Percentiles rank a stretch among this genome's conserved stretches.
Conservation (phyloP, 2,113 vertebrate species). For the Psilopsiagon aymara region DNA sequence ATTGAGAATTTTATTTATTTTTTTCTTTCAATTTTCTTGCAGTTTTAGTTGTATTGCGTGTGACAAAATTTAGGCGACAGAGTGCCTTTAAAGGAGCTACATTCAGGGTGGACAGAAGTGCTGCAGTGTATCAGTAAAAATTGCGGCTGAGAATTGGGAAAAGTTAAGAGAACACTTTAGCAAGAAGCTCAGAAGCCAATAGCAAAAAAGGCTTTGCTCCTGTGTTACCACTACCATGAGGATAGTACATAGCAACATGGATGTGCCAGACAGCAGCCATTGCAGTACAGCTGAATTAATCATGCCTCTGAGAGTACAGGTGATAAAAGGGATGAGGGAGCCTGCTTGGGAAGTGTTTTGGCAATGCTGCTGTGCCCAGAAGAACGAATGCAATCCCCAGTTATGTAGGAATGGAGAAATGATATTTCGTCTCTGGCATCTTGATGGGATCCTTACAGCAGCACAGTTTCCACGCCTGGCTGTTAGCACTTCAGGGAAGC, state of each 20-base stretch:
- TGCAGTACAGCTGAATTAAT: neutral
- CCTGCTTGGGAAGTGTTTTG: accelerated
- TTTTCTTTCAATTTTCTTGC: neutral
- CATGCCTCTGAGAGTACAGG: neutral
- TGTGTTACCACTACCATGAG: neutral
- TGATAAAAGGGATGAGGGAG: neutral
- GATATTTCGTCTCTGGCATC: neutral
- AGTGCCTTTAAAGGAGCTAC: neutral
- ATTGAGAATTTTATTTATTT: neutral
- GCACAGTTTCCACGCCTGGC: neutral
- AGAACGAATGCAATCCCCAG: neutral
- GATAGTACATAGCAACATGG: neutral
- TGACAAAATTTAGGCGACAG: neutral
- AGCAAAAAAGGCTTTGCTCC: neutral
- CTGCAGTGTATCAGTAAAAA: neutral
- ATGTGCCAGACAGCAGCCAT: neutral
- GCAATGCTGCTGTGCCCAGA: neutral
- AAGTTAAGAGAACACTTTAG: neutral
- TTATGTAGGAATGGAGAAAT: neutral
- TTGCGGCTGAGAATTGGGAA: neutral
- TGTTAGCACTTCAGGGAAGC: neutral
- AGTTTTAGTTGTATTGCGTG: neutral
- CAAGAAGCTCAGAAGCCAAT: neutral
- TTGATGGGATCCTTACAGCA: neutral
- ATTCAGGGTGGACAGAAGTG: neutral